Evolutionary conservation across 1,140 invertebrate species (phyloP).

Genomic region (Saccostrea cuccullata): DNA sequence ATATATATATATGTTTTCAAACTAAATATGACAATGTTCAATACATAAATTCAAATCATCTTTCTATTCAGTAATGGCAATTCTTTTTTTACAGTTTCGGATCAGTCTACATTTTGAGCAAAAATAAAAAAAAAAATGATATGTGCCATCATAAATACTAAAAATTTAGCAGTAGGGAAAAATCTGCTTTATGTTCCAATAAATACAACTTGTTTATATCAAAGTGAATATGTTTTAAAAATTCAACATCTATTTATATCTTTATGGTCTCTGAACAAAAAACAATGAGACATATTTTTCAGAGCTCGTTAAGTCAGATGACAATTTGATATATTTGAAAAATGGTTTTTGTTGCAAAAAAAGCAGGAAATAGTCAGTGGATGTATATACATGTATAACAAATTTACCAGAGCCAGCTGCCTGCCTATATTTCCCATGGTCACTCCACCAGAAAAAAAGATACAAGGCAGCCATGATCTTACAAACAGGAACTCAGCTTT

Average conservation of each 20-base stretch:
- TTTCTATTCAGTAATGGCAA: too few species aligned
- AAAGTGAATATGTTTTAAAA: too few species aligned
- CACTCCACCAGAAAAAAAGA: constrained; percentile 80
- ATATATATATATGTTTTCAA: not conserved
- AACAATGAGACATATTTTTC: too few species aligned
- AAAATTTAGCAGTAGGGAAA: not conserved
- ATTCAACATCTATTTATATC: too few species aligned
- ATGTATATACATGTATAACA: not conserved
- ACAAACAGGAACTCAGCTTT: constrained; percentile 79
- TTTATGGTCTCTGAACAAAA: too few species aligned
- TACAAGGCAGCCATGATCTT: constrained; percentile 79
- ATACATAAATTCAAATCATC: not conserved
- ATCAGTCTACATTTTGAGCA: too few species aligned
- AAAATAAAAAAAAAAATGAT: too few species aligned
- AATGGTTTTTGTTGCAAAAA: too few species aligned
- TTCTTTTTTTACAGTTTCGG: too few species aligned
- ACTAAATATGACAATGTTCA: not conserved
- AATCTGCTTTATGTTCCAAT: not conserved
- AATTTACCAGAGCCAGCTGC: constrained; percentile 78
- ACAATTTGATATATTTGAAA: too few species aligned
- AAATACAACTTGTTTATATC: not conserved
- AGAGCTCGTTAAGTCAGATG: too few species aligned
- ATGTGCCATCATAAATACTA: not conserved
- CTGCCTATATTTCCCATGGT: constrained; percentile 80
- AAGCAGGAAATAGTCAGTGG: too few species aligned